Evolutionary conservation across 2,113 vertebrate genomes (phyloP), one percentile per base, ranked within the genome.

Genomic region (Chamaea fasciata): DNA sequence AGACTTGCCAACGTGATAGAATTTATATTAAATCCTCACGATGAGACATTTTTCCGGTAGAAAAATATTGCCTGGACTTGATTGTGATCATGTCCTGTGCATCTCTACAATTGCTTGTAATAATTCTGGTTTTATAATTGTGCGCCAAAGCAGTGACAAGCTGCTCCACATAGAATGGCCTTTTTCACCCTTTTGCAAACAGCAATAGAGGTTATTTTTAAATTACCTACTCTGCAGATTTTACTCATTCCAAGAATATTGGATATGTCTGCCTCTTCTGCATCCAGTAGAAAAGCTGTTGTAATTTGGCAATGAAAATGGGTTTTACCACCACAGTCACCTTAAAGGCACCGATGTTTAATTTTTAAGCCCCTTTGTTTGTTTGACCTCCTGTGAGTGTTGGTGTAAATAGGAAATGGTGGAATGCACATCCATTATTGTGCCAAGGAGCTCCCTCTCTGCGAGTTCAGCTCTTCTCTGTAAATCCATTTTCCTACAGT

Each of bases 381-480:
- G 22, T 88, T 47, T 86, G 64, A 39, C 49, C 60, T 78, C n/a
- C 30, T 55, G 13, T 44, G 30, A 60, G 26, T 39, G 62, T 37
- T 35, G 77, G 17, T 91, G 20, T 96, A 93, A 90, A 87, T 83
- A 97, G 96, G 96, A 96, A 97, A 35, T 13, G 21, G 31, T 76
- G 78, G 56, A 93, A 57, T 53, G 78, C n/a, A 13, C 13, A 7
- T 62, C 13, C 35, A 22, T 91, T 92, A 30, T 93, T 96, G 88
- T 96, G 53, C 59, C 15, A n/a, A 42, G 76, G 77, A 68, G 37
- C 39, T 56, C 64, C 77, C 88, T 76, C 90, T 87, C 56, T 77
- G 35, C 0, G 0, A 42, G 35, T 55, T 70, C 62, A 60, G 65
- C 68, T 76, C 4, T 53, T 41, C 64, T 69, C 28, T 10, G 31